Conservation (phyloP, 2,113 vertebrate genomes). For the Nyctibius bracteatus region DNA sequence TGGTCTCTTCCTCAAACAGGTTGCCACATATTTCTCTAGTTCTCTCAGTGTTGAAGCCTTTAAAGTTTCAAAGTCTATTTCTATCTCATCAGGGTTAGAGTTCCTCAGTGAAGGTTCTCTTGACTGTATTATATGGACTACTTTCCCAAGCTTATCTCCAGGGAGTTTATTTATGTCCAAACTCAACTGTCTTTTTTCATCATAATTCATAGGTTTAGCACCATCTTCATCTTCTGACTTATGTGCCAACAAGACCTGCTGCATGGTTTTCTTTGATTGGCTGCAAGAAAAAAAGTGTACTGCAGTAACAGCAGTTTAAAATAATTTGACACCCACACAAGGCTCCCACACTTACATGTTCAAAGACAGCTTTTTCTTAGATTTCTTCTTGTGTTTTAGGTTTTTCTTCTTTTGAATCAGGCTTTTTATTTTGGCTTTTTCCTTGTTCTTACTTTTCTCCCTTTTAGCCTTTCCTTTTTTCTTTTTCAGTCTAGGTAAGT, state of each 20-base stretch:
- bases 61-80: slow-evolving; percentile 89
- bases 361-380: slow-evolving; percentile 62
- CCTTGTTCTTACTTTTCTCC: slow-evolving; percentile 67
- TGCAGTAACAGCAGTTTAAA: slow-evolving; percentile 9
- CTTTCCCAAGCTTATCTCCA: slow-evolving; percentile 81
- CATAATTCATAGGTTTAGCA: slow-evolving; percentile 79
- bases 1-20: slow-evolving; percentile 76
- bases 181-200: slow-evolving; percentile 87
- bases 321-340: slow-evolving; percentile 21
- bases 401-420: slow-evolving; percentile 65
- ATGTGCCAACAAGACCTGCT: neutral
- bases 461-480: slow-evolving; percentile 74
- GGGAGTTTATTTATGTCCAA: slow-evolving; percentile 87
- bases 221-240: slow-evolving; percentile 69
- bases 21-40: slow-evolving; percentile 81
- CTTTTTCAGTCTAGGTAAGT: slow-evolving; percentile 75
- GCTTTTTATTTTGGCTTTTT: slow-evolving; percentile 46
- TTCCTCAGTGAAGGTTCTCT: slow-evolving; percentile 76
- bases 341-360: slow-evolving; percentile 71
- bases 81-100: slow-evolving; percentile 79
- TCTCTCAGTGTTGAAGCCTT: slow-evolving; percentile 85
- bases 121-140: slow-evolving; percentile 85
- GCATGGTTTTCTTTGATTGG: slow-evolving; percentile 64
- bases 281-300: slow-evolving; percentile 55
- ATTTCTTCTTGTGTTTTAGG: slow-evolving; percentile 58